Conservation (phyloP, 2,797 vertebrate genomes). For the Tapirus indicus region DNA sequence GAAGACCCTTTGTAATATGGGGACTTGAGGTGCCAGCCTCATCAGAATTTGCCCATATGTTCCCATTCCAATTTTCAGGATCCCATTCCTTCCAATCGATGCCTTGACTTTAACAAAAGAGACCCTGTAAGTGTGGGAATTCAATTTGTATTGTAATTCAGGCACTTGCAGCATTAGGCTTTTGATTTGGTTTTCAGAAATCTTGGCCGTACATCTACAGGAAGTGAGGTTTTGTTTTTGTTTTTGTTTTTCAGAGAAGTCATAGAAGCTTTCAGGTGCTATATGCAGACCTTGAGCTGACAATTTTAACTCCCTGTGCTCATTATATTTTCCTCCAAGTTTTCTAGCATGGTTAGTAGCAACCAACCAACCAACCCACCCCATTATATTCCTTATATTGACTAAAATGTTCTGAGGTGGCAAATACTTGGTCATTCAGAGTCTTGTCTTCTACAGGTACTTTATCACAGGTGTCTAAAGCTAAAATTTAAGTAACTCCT, state of each 20-base stretch:
- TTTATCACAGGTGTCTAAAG: not conserved
- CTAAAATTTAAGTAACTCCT: not conserved
- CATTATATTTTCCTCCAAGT: not conserved
- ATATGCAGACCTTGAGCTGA: not conserved
- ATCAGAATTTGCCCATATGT: not conserved
- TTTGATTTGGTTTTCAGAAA: constrained; percentile 20
- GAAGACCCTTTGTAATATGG: not conserved
- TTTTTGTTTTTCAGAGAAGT: not conserved
- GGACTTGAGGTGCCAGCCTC: not conserved
- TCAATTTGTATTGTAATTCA: not conserved
- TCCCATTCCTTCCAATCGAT: not conserved
- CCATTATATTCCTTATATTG: not conserved
- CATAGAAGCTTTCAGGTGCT: not conserved
- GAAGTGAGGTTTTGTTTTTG: not conserved
- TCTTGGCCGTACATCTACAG: not conserved
- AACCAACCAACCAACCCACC: not conserved
- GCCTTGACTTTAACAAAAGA: not conserved
- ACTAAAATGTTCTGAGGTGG: not conserved
- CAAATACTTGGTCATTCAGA: not conserved
- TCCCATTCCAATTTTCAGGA: constrained; percentile 2
- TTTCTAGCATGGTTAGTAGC: not conserved
- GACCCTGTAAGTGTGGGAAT: not conserved
- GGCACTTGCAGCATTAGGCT: not conserved
- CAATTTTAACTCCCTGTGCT: not conserved
- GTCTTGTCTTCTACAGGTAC: not conserved